Conservation (phyloP, 1,140 invertebrate species). For the Drosophila bocqueti region DNA sequence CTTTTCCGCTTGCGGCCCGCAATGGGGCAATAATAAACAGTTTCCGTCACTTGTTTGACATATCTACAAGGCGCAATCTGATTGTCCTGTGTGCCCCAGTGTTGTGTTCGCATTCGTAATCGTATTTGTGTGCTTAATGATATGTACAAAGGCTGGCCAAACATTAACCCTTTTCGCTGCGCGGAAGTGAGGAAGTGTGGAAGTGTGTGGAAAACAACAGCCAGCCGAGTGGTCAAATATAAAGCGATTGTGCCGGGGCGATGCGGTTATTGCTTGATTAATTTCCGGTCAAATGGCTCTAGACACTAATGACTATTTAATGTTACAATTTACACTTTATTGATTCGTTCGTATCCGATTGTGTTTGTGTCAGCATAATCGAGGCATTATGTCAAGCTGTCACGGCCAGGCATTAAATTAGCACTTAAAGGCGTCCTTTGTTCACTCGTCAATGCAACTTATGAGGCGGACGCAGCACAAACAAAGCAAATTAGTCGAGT, state of each 20-base stretch:
- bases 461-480: constrained; percentile 1
- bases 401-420: constrained; percentile 51
- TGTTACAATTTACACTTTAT: constrained; percentile 82
- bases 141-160: constrained; percentile 74
- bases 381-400: constrained; percentile 73
- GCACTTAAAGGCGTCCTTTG: constrained; percentile 30
- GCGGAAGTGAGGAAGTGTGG: constrained; percentile 1
- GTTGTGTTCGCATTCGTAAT: not conserved
- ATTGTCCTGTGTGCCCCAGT: constrained; percentile 13
- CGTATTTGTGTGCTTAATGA: constrained; percentile 68
- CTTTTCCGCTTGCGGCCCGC: constrained; percentile 65
- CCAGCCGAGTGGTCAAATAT: constrained; percentile 71
- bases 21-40: constrained; percentile 80
- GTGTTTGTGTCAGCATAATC: constrained; percentile 58
- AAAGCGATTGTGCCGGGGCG: constrained; percentile 48
- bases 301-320: constrained; percentile 84
- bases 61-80: constrained; percentile 73
- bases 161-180: constrained; percentile 67
- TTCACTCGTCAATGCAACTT: constrained; percentile 14
- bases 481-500: constrained; percentile 48
- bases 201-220: constrained; percentile 38
- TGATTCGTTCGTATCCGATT: constrained; percentile 61
- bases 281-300: constrained; percentile 78
- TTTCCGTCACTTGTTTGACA: constrained; percentile 79
- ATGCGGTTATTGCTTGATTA: constrained; percentile 82